phyloP scores from a whole-genome alignment of 2,888 invertebrate genomes.

The Papilio demoleus region DNA sequence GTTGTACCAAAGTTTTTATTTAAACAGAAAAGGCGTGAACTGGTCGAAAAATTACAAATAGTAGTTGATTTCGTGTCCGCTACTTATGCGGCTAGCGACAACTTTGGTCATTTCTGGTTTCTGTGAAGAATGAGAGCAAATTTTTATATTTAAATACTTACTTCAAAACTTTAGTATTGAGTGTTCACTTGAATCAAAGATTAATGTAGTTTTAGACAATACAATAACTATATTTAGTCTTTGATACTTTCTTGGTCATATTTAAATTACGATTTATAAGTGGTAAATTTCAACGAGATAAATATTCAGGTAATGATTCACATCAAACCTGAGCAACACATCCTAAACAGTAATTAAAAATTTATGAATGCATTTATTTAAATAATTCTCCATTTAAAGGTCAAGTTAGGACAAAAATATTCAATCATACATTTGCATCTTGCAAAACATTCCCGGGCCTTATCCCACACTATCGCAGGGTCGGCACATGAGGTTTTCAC shows the following conservation, averaged over 20 bases:
- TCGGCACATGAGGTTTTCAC: too few species aligned
- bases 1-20: background rate
- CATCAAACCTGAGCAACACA: background rate
- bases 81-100: background rate
- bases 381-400: background rate
- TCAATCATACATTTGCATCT: background rate
- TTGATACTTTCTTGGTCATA: too few species aligned
- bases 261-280: too few species aligned
- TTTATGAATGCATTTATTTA: background rate
- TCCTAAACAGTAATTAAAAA: slow-evolving; percentile 9
- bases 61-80: background rate
- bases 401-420: background rate
- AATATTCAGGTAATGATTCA: background rate
- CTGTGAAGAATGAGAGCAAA: slow-evolving; percentile 12
- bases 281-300: too few species aligned
- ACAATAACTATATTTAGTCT: too few species aligned
- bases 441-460: background rate
- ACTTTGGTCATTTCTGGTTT: slow-evolving; percentile 18
- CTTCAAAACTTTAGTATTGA: too few species aligned
- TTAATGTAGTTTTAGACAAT: too few species aligned
- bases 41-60: slow-evolving; percentile 15
- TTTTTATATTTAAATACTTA: background rate
- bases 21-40: slow-evolving; percentile 2
- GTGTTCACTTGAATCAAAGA: too few species aligned
- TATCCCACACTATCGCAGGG: too few species aligned